Conservation (phyloP, 2,888 invertebrate species). For the Argyra leucocephala region DNA sequence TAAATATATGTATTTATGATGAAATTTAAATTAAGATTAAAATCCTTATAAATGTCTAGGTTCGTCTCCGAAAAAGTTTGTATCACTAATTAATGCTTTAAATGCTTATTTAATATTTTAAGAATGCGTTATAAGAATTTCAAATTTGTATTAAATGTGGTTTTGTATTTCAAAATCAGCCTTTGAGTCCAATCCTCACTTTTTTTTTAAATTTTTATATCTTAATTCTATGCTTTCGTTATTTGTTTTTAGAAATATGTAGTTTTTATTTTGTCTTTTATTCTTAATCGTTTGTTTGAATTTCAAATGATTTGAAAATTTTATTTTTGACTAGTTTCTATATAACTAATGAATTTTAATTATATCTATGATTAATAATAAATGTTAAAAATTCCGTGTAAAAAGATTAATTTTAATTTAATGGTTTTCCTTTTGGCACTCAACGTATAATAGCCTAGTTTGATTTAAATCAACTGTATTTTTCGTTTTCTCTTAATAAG, state of each 20-base stretch:
- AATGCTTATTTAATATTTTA: not conserved
- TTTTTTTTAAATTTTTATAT: not conserved
- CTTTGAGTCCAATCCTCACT: not conserved
- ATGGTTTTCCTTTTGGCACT: not conserved
- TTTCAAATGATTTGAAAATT: not conserved
- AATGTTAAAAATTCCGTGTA: not conserved
- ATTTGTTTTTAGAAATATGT: too few relatives aligned
- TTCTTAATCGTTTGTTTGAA: not conserved
- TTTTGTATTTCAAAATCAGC: not conserved
- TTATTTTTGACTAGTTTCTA: not conserved
- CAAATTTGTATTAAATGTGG: not conserved
- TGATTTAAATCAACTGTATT: not conserved
- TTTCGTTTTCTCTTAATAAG: not conserved
- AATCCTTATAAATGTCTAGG: too few relatives aligned
- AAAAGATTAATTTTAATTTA: not conserved
- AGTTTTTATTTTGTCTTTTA: not conserved
- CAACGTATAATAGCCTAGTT: not conserved
- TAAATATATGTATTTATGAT: too few relatives aligned
- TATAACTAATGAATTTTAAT: not conserved
- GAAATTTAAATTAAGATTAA: not conserved
- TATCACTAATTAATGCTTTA: not conserved
- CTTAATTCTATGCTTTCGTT: too few relatives aligned
- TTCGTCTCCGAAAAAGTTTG: not conserved
- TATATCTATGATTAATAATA: not conserved
- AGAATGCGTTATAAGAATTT: not conserved